These are phyloP conservation scores for Urocolius indicus DNA, from an alignment of 2,113 vertebrate species.

Conservation along the genomic window DNA sequence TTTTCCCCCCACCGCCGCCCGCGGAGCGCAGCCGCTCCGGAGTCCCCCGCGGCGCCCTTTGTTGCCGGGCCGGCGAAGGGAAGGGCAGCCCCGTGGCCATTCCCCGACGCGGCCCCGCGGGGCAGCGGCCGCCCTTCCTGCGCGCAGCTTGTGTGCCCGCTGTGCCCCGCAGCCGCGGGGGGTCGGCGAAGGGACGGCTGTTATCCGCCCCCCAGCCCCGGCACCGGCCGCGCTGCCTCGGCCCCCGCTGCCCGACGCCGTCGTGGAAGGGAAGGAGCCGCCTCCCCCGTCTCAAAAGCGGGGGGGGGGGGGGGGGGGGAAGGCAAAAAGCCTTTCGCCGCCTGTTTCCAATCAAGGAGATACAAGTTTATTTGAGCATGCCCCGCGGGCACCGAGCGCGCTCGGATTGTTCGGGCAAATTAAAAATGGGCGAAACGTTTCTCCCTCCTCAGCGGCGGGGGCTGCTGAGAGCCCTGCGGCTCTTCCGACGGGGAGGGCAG, in stretches of 20 bases:
- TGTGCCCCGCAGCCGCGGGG: background rate
- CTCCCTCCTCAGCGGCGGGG: slow-evolving; percentile 71
- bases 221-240: no score
- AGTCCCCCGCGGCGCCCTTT: background rate
- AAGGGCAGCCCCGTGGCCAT: background rate
- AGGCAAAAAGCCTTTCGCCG: slow-evolving; percentile 28
- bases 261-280: slow-evolving; percentile 35
- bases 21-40: background rate
- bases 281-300: background rate
- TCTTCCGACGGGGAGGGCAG: background rate
- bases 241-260: background rate
- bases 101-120: background rate
- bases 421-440: slow-evolving; percentile 78
- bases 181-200: background rate
- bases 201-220: background rate
- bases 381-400: slow-evolving; percentile 76
- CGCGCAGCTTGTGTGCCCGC: background rate
- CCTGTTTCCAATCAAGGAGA: slow-evolving; percentile 79
- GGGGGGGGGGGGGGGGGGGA: no score
- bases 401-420: slow-evolving; percentile 77
- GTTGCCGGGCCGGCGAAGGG: background rate
- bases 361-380: slow-evolving; percentile 79
- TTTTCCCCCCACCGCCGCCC: background rate
- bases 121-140: background rate
- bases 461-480: slow-evolving; percentile 61